Percentiles rank a stretch among this genome's conserved stretches.
Evolutionary conservation across 2,113 vertebrate species (phyloP).

Genomic region (Cyanocitta stelleri): DNA sequence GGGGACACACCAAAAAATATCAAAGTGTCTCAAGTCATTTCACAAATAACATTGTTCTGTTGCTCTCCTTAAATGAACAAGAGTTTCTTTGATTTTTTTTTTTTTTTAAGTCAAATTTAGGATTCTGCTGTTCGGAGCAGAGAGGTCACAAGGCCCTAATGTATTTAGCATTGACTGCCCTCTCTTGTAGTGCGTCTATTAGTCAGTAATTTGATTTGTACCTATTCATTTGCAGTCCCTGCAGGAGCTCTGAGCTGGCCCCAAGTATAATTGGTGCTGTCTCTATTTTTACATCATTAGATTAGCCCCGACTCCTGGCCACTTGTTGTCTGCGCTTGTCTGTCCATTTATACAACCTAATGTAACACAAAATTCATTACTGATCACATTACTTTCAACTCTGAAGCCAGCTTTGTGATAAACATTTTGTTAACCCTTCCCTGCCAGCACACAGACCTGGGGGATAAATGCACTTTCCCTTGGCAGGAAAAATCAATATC

Average conservation of each 20-base stretch:
- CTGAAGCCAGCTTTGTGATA: conserved; percentile 84
- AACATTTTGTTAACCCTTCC: conserved; percentile 87
- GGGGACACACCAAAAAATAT: conserved; percentile 17
- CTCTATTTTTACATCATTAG: conserved; percentile 97
- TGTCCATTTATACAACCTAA: conserved; percentile 93
- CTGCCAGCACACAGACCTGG: conserved; percentile 43
- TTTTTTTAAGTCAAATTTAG: conserved; percentile 77
- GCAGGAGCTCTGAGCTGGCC: conserved; percentile 89
- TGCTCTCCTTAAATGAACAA: conserved; percentile 69
- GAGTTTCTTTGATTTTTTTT: conserved; percentile 79
- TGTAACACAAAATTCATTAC: conserved; percentile 99
- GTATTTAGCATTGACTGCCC: conserved; percentile 90
- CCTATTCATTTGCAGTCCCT: conserved; percentile 92
- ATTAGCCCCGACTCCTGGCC: conserved; percentile 96
- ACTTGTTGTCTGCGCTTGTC: conserved; percentile 94
- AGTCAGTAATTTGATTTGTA: conserved; percentile 90
- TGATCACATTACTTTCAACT: conserved; percentile 99
- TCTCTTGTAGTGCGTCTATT: conserved; percentile 89
- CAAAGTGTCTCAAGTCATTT: conserved; percentile 82
- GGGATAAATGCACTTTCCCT: conserved; percentile 72
- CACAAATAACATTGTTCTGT: conserved; percentile 75
- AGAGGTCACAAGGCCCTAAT: conserved; percentile 87
- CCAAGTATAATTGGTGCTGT: conserved; percentile 91
- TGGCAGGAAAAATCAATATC: conserved; percentile 74
- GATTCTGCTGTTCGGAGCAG: conserved; percentile 82